Conservation (phyloP, 2,797 vertebrate genomes). For the Hydrolagus colliei region DNA sequence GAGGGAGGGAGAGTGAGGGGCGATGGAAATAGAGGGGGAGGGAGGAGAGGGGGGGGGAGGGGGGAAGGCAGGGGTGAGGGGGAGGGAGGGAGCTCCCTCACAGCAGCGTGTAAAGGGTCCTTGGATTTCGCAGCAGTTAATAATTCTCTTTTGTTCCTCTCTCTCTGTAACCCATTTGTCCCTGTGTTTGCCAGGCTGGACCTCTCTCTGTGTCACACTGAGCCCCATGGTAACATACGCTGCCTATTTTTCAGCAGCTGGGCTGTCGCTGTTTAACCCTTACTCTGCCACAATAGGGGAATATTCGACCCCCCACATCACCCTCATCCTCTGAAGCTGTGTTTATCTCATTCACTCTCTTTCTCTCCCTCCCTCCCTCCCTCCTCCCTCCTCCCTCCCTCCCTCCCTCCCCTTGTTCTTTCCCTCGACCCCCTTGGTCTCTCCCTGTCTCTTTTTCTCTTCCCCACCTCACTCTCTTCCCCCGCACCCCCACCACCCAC, state of each 20-base stretch:
- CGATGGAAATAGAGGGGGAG: background rate
- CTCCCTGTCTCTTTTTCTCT: no score
- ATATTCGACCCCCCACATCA: no score
- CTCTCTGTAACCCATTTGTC: background rate
- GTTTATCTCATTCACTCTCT: background rate
- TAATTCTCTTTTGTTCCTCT: conserved; percentile 16
- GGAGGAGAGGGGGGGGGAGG: background rate
- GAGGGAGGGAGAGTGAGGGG: background rate
- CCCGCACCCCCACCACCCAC: background rate
- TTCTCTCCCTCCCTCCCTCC: background rate
- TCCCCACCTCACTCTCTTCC: background rate
- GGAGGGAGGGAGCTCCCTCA: background rate
- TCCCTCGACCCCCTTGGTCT: background rate
- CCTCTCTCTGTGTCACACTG: background rate
- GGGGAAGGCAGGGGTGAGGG: background rate
- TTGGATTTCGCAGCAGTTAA: background rate
- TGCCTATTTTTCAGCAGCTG: no score
- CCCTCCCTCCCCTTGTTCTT: no score
- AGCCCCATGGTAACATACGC: no score
- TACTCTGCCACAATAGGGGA: no score
- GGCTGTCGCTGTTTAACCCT: no score
- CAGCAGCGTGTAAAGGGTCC: no score
- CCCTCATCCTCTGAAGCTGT: no score
- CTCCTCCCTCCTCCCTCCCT: no score
- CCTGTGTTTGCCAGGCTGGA: background rate